Percentiles rank a stretch among this genome's conserved stretches.
Evolutionary conservation across 2,797 vertebrate species (phyloP).

Genomic region (Mastacembelus armatus): DNA sequence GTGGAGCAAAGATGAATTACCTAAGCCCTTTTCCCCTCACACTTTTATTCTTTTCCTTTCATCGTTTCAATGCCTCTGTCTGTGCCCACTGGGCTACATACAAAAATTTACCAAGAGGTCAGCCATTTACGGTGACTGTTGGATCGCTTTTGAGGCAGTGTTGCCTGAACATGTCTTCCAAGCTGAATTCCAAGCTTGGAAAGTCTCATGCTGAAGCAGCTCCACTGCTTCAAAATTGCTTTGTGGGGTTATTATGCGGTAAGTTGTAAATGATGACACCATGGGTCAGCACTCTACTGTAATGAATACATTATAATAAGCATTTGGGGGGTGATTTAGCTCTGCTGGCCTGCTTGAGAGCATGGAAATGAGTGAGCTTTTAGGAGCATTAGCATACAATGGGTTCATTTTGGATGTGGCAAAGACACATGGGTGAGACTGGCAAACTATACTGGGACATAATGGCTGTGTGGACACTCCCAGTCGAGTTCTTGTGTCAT

Average conservation of each 20-base stretch:
- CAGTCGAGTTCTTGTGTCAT: slow-evolving; percentile 51
- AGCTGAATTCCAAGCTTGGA: slow-evolving; percentile 45
- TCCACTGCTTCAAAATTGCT: slow-evolving; percentile 49
- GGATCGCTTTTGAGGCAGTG: slow-evolving; percentile 38
- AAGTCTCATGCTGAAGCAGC: slow-evolving; percentile 42
- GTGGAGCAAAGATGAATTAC: slow-evolving; percentile 60
- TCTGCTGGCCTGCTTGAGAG: slow-evolving; percentile 60
- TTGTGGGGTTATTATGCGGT: slow-evolving; percentile 66
- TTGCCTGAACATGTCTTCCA: slow-evolving; percentile 50
- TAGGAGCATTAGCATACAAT: slow-evolving; percentile 81
- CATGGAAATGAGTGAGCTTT: slow-evolving; percentile 65
- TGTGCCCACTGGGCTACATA: slow-evolving; percentile 40
- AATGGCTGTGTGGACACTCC: slow-evolving; percentile 54
- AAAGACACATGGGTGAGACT: slow-evolving; percentile 43
- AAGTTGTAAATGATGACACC: slow-evolving; percentile 75
- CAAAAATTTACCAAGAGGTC: slow-evolving; percentile 49
- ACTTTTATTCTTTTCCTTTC: slow-evolving; percentile 52
- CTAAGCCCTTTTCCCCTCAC: slow-evolving; percentile 22
- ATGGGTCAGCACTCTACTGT: slow-evolving; percentile 62
- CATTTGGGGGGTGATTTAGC: slow-evolving; percentile 68
- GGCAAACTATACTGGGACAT: slow-evolving; percentile 57
- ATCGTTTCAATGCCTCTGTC: slow-evolving; percentile 31
- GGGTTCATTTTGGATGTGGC: slow-evolving; percentile 65
- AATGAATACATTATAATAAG: slow-evolving; percentile 66
- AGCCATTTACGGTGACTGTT: slow-evolving; percentile 53